Conservation (phyloP, 2,113 vertebrate genomes). For the Oenanthe melanoleuca region DNA sequence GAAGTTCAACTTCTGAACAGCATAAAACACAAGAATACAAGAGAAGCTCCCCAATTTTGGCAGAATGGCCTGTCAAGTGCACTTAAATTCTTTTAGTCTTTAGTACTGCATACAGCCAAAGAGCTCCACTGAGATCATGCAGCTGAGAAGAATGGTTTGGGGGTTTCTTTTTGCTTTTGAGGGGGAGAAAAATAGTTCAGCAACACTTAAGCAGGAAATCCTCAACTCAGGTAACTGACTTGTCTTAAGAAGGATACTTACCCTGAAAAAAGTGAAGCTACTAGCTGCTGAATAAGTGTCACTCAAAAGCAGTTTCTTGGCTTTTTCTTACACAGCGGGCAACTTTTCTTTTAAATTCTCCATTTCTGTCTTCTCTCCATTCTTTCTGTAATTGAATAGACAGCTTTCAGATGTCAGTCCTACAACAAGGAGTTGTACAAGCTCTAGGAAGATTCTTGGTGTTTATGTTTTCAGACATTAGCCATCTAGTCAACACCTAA, state of each 20-base stretch:
- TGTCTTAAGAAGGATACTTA: conserved; percentile 68
- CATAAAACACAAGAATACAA: background rate
- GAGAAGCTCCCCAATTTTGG: background rate
- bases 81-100: background rate
- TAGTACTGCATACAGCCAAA: background rate
- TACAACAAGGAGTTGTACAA: background rate
- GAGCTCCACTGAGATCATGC: background rate
- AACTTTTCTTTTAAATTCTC: conserved; percentile 99
- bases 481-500: background rate
- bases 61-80: background rate
- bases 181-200: background rate
- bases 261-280: conserved; percentile 97
- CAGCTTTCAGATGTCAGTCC: conserved; percentile 44
- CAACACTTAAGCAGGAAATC: background rate
- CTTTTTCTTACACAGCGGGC: conserved; percentile 99
- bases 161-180: background rate
- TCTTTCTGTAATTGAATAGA: conserved; percentile 87
- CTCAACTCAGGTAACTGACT: background rate
- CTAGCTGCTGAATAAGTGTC: conserved; percentile 87
- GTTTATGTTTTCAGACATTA: background rate
- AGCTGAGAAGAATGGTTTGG: background rate
- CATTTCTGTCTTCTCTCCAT: conserved; percentile 98
- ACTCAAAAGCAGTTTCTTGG: conserved; percentile 99
- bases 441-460: background rate
- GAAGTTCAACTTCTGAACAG: background rate